These are phyloP conservation scores for Coptodon rendalli DNA, from an alignment of 2,113 vertebrate genomes.

Conservation along the genomic window DNA sequence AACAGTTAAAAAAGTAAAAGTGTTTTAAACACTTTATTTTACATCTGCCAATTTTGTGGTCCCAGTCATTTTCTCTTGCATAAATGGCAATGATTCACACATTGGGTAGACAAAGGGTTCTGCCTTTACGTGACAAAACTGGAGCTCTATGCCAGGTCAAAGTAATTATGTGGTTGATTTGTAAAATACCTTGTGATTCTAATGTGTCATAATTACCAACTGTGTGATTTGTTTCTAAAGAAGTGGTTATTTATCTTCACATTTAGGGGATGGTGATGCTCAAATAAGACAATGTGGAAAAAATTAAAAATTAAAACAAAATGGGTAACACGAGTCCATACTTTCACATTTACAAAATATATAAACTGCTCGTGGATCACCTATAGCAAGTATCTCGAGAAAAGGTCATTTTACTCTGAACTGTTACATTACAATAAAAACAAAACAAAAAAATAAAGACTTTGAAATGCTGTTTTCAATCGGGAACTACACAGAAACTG, in stretches of 20 bases:
- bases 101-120: neutral
- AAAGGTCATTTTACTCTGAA: neutral
- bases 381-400: neutral
- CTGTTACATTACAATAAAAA: neutral
- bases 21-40: neutral
- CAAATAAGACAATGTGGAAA: neutral
- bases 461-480: neutral
- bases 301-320: neutral
- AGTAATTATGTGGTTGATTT: neutral
- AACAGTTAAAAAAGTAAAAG: neutral
- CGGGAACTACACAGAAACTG: neutral
- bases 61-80: neutral
- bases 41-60: neutral
- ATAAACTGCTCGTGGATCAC: neutral
- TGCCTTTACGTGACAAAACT: neutral
- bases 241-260: conserved; percentile 12
- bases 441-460: neutral
- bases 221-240: neutral
- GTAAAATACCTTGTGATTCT: neutral
- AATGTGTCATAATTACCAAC: accelerated
- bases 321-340: neutral
- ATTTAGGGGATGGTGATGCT: neutral
- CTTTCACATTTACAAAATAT: neutral
- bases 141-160: neutral
- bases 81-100: neutral